phyloP scores from a whole-genome alignment of 2,797 vertebrate genomes.

The Pantherophis vulpinus region DNA sequence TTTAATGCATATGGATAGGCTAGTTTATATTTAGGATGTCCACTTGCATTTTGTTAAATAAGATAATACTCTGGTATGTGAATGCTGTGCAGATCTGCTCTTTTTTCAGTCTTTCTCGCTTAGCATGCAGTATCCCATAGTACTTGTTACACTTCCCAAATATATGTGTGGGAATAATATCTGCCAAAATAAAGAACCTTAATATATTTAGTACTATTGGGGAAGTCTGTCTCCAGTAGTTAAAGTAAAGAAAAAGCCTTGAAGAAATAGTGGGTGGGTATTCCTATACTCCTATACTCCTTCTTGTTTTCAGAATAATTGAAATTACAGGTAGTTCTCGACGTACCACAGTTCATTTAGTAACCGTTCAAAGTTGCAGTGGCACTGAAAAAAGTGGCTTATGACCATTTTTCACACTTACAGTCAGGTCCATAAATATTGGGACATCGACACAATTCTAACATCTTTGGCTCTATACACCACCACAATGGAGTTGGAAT shows the following conservation, averaged over 20 bases:
- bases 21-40: background rate
- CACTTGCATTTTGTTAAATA: background rate
- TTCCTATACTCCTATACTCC: background rate
- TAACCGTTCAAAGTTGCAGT: too few relatives aligned
- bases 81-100: background rate
- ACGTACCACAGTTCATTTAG: background rate
- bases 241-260: background rate
- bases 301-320: background rate
- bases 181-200: background rate
- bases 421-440: too few relatives aligned
- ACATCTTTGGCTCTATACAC: too few relatives aligned
- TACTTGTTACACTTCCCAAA: background rate
- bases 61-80: background rate
- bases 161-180: background rate
- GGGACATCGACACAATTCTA: too few relatives aligned
- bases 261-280: background rate
- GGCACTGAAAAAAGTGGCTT: too few relatives aligned
- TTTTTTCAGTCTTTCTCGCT: background rate
- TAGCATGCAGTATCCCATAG: background rate
- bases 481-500: too few relatives aligned
- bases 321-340: background rate
- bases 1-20: background rate
- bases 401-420: too few relatives aligned
- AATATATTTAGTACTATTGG: background rate
- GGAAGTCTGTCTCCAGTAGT: background rate